Percentiles rank a stretch among this genome's conserved stretches.
phyloP scores from a whole-genome alignment of 2,113 vertebrate genomes.

The Talpa occidentalis region DNA sequence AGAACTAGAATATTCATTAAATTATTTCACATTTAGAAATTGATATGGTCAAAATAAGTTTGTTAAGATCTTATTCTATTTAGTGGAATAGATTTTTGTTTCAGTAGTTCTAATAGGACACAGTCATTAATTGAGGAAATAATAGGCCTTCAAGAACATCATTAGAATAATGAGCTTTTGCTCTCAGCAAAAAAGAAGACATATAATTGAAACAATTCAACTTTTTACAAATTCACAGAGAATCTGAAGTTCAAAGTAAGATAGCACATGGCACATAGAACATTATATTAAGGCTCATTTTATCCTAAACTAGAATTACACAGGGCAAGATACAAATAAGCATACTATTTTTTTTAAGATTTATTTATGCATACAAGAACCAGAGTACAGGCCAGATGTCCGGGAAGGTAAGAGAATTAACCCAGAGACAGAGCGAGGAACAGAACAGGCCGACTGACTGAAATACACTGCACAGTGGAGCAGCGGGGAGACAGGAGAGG shows the following conservation, averaged over 20 bases:
- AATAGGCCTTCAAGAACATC: constrained; percentile 6
- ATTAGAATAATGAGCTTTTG: neutral
- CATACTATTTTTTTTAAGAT: neutral
- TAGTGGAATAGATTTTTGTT: constrained; percentile 32
- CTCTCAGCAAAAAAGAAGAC: neutral
- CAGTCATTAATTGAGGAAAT: constrained; percentile 45
- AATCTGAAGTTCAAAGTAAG: neutral
- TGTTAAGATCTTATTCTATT: constrained; percentile 26
- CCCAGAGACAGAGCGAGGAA: too few species aligned
- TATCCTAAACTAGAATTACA: neutral
- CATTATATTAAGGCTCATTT: neutral
- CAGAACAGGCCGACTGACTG: too few species aligned
- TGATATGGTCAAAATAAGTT: neutral
- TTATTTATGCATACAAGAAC: too few species aligned
- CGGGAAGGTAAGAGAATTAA: too few species aligned
- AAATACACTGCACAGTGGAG: too few species aligned
- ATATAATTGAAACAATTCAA: neutral
- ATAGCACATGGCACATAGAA: neutral
- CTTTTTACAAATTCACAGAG: neutral
- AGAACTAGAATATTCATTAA: constrained; percentile 9
- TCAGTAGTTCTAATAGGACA: constrained; percentile 26
- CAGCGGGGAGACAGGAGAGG: too few species aligned
- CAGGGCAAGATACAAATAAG: neutral
- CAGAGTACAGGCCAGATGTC: too few species aligned
- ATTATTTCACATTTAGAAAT: constrained; percentile 28